Evolutionary conservation across 53 echinoderm and acorn worm species (phyloP).

Genomic region (Apostichopus leukothele): DNA sequence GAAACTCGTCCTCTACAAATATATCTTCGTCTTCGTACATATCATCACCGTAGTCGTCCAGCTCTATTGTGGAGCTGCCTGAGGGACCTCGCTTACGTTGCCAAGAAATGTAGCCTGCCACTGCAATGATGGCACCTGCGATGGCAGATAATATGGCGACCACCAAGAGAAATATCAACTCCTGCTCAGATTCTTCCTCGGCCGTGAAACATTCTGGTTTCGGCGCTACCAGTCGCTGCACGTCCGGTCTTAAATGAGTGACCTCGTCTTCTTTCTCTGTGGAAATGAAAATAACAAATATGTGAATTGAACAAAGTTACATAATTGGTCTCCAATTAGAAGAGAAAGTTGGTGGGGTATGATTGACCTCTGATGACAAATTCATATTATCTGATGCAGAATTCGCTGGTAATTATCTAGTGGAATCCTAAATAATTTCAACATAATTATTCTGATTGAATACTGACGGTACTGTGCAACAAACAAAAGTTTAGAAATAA

Average conservation of each 20-base stretch:
- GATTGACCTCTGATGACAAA: no score
- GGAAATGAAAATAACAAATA: not conserved
- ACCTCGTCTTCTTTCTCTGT: constrained; percentile 48
- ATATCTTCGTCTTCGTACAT: constrained; percentile 41
- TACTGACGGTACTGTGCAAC: no score
- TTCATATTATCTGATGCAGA: no score
- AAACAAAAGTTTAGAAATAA: no score
- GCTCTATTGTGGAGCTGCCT: not conserved
- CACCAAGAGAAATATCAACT: constrained; percentile 65
- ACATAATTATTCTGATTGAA: no score
- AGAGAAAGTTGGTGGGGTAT: no score
- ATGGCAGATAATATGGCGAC: constrained; percentile 66
- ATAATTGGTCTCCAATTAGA: no score
- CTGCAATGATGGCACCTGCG: constrained; percentile 69
- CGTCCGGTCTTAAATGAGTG: constrained; percentile 58
- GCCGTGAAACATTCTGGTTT: constrained; percentile 48
- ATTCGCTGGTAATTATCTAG: no score
- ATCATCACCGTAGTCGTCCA: constrained; percentile 38
- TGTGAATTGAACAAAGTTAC: no score
- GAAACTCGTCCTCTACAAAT: constrained; percentile 33
- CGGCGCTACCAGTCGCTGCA: constrained; percentile 67
- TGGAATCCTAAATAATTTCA: no score
- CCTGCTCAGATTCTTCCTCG: constrained; percentile 45
- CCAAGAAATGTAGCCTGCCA: constrained; percentile 75
- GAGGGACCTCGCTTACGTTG: constrained; percentile 50